Percentiles rank a stretch among this genome's conserved stretches.
Conservation (phyloP, 2,797 vertebrate genomes). For the Channallabes apus region DNA sequence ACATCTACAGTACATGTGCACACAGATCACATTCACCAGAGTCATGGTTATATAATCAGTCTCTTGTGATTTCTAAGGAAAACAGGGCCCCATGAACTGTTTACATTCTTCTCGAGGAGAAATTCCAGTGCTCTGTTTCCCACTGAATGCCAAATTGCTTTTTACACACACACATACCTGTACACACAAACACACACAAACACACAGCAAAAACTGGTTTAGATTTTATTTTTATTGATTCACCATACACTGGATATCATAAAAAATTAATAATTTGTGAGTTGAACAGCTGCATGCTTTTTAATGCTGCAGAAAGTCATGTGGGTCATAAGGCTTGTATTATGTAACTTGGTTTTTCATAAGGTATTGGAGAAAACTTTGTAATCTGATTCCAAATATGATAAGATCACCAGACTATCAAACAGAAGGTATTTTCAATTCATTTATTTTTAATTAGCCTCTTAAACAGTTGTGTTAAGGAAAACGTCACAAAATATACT, state of each 20-base stretch:
- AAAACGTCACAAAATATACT: neutral
- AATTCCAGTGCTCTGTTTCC: neutral
- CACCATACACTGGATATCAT: neutral
- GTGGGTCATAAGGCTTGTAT: neutral
- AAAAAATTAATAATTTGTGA: no score
- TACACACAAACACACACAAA: no score
- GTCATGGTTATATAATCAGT: slow-evolving; percentile 25
- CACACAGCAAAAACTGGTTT: neutral
- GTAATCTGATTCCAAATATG: neutral
- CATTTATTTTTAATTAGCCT: neutral
- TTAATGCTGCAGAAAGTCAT: no score
- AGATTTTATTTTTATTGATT: neutral
- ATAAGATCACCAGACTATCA: neutral
- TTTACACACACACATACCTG: neutral
- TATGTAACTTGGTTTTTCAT: neutral
- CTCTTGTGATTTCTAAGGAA: slow-evolving; percentile 11
- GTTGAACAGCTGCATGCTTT: neutral
- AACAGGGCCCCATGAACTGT: neutral
- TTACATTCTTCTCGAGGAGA: neutral
- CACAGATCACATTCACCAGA: neutral
- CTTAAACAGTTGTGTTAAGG: neutral
- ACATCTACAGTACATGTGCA: neutral
- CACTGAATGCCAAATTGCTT: neutral
- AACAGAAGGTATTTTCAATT: neutral
- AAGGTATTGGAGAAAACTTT: neutral